Base-by-base conservation (phyloP, 2,113 vertebrate species). In the Corynorhinus townsendii region DNA sequence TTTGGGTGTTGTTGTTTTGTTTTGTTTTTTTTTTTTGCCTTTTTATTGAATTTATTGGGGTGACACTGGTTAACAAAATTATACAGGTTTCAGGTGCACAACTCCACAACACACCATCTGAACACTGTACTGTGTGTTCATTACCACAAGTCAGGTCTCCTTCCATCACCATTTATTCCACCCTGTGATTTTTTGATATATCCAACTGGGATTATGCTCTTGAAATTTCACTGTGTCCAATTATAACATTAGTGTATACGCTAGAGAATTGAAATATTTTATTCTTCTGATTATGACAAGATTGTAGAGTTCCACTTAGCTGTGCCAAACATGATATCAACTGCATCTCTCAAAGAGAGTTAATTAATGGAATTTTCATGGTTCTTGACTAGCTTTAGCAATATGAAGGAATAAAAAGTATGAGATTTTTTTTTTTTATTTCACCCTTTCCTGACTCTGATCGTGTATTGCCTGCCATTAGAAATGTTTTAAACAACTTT, bases 351-450 rank as follows among this genome's bases (percentile, higher is more conserved):
- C 69, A 80, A 84, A 93, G n/a, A 69, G 17, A 94, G 69, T 68
- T 26, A 89, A 62, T 77, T 62, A 33, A 86, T 38, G 26, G 45
- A 52, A 81, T 86, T 94, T 20, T 15, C 19, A 59, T 87, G 49
- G 47, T 59, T 89, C 43, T 95, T 52, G 5, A 79, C 69, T 76
- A 73, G 28, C n/a, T 66, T 94, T 79, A 94, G 56, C 66, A 79
- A 82, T 62, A 73, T 72, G 81, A 95, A 86, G 20, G 66, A 91
- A 77, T 81, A 93, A 96, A 89, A 47, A 86, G 11, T 47, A 95
- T 75, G 22, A 83, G 62, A 45, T 82, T 81, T 69, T 79, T 81
- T 69, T 79, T 96, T 97, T 95, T 83, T 35, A 92, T 45, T 92
- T 90, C 1, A 72, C 28, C 11, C 14, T 49, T 91, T 84, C 59